Evolutionary conservation across 2,797 vertebrate genomes (phyloP), one percentile per base, ranked within the genome.

Genomic region (Simalia tracyae): DNA sequence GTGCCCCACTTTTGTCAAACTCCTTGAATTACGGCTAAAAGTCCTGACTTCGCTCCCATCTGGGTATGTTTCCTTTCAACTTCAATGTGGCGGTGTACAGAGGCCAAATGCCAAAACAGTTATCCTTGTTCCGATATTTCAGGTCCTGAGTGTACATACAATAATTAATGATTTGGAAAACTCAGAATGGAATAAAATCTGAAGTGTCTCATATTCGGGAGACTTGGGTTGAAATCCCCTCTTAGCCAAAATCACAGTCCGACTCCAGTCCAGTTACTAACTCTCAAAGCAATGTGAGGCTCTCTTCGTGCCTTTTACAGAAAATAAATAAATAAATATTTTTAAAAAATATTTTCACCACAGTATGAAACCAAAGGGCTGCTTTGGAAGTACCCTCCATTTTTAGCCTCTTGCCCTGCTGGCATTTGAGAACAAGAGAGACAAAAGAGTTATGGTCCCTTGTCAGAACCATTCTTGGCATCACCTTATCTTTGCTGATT

Each of bases 391-490:
- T 24, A 46, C 0, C 0, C 42, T 24, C 36, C 50, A 54, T 46
- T 81, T 81, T 81, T 81, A 81, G 36, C 72, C 68, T 81, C n/a
- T 17, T 92, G 46, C 12, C 24, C 66, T 90, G 12, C 31, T 76
- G 19, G 76, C 50, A 64, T 42, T 24, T 26, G 76, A 4, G n/a
- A 42, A 81, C n/a, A 89, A 94, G 50, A 57, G n/a, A 93, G 59
- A 86, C 24, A 28, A 68, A 86, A 22, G 6, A 90, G 19, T 56
- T 63, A 91, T 46, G 72, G 91, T 63, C 76, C 72, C 90, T 89
- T 92, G 91, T 88, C 50, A 56, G 22, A 28, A 88, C 10, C 59
- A 22, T 86, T 91, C 9, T 94, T 95, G 93, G 84, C 28, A 92
- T 92, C 36, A 68, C 22, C 60, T 36, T 88, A 91, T 86, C 59